These are phyloP conservation scores for Protula sp. DNA, from an alignment of 2,888 invertebrate genomes.

Conservation along the genomic window DNA sequence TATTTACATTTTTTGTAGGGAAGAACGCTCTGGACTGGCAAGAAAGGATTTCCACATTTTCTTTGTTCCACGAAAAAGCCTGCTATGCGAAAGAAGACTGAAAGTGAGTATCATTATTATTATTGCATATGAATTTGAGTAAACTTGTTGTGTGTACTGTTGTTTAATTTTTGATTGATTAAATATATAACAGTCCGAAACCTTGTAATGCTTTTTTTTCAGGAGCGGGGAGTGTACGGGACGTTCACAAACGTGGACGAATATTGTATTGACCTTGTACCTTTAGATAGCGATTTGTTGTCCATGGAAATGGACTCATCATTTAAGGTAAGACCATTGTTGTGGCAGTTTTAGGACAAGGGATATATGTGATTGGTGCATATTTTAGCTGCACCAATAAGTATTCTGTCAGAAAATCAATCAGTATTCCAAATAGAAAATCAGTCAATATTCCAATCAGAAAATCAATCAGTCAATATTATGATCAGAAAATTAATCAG, in stretches of 20 bases:
- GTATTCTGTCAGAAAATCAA: too few relatives aligned
- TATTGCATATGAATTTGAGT: not conserved
- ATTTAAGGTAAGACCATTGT: constrained; percentile 35
- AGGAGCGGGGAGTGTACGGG: constrained; percentile 74
- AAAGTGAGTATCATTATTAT: constrained; percentile 51
- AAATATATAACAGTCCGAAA: too few relatives aligned
- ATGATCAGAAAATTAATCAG: too few relatives aligned
- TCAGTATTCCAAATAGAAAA: too few relatives aligned
- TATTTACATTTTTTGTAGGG: constrained; percentile 44
- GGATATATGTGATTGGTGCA: too few relatives aligned
- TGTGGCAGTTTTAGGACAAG: too few relatives aligned
- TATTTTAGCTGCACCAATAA: too few relatives aligned
- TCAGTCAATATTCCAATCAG: too few relatives aligned
- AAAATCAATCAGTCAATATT: too few relatives aligned
- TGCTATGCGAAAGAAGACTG: constrained; percentile 79
- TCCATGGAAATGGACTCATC: constrained; percentile 83
- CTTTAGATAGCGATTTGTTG: constrained; percentile 85
- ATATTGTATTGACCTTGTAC: constrained; percentile 81
- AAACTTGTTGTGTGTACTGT: not conserved
- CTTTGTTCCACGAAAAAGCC: constrained; percentile 81
- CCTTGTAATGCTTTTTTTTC: constrained; percentile 19
- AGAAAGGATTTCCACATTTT: constrained; percentile 78
- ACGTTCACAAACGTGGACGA: constrained; percentile 75
- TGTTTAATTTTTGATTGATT: too few relatives aligned
- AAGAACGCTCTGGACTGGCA: constrained; percentile 55